These are phyloP conservation scores for Rhineura floridana DNA, from an alignment of 2,113 vertebrate species.

Conservation along the genomic window DNA sequence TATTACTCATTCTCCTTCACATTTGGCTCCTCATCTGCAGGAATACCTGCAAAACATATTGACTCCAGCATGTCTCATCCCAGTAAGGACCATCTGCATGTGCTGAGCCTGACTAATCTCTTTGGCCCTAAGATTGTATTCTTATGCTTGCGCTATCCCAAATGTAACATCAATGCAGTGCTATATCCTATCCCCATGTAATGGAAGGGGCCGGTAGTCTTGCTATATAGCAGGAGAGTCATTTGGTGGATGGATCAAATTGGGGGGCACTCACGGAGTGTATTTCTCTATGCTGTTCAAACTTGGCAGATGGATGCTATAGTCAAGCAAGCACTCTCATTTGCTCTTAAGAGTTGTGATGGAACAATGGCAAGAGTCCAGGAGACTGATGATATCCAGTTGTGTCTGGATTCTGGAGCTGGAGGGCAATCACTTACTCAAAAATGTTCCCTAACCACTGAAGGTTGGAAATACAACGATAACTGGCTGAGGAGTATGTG, in stretches of 20 bases:
- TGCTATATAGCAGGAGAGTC: background rate
- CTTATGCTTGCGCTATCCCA: background rate
- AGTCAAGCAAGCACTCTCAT: background rate
- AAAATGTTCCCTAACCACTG: background rate
- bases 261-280: background rate
- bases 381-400: background rate
- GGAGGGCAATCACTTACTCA: background rate
- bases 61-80: background rate
- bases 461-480: background rate
- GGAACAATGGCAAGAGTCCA: background rate
- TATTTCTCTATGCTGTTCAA: background rate
- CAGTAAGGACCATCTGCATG: background rate
- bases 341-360: background rate
- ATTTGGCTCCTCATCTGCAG: background rate
- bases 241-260: background rate
- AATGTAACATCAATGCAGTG: background rate
- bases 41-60: background rate
- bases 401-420: background rate
- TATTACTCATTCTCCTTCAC: background rate
- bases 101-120: background rate
- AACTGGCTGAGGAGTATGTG: background rate
- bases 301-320: background rate
- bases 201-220: background rate
- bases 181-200: background rate
- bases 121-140: background rate